phyloP scores from a whole-genome alignment of 2,888 invertebrate genomes.

The Cheilosia impressa region DNA sequence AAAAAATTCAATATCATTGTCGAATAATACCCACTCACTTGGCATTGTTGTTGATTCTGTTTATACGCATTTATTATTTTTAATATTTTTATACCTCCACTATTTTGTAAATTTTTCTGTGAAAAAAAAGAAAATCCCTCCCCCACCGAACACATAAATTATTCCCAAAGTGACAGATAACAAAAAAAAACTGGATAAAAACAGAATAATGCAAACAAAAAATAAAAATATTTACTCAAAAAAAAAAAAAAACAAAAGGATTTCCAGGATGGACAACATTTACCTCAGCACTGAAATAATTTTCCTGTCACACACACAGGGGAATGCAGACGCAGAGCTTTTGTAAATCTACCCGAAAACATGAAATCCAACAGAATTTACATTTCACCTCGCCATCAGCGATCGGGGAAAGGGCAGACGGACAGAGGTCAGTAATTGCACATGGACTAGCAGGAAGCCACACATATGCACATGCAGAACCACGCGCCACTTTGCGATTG shows the following conservation, averaged over 20 bases:
- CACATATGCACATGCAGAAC: constrained; percentile 23
- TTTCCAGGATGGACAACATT: constrained; percentile 30
- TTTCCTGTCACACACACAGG: constrained; percentile 60
- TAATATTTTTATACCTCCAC: constrained; percentile 22
- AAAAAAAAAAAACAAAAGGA: constrained; percentile 27
- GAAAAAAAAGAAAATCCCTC: not conserved
- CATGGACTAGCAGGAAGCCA: constrained; percentile 27
- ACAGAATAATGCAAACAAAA: not conserved
- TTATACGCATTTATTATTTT: not conserved
- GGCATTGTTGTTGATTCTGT: constrained; percentile 11
- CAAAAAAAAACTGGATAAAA: constrained; percentile 23
- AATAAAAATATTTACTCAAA: constrained; percentile 5
- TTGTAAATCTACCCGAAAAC: constrained; percentile 64
- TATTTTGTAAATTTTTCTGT: constrained; percentile 5
- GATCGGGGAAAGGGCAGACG: not conserved
- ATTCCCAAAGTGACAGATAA: constrained; percentile 62
- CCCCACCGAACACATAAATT: constrained; percentile 55
- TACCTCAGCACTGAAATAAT: constrained; percentile 66
- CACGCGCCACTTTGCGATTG: constrained; percentile 32
- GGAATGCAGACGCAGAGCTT: constrained; percentile 15
- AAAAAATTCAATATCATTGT: constrained; percentile 36
- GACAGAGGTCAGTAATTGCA: constrained; percentile 13
- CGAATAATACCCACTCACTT: constrained; percentile 15
- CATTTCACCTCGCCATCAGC: constrained; percentile 25
- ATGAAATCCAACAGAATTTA: constrained; percentile 56